Evolutionary conservation across 2,797 vertebrate genomes (phyloP), one percentile per base, ranked within the genome.

Genomic region (Menidia menidia): DNA sequence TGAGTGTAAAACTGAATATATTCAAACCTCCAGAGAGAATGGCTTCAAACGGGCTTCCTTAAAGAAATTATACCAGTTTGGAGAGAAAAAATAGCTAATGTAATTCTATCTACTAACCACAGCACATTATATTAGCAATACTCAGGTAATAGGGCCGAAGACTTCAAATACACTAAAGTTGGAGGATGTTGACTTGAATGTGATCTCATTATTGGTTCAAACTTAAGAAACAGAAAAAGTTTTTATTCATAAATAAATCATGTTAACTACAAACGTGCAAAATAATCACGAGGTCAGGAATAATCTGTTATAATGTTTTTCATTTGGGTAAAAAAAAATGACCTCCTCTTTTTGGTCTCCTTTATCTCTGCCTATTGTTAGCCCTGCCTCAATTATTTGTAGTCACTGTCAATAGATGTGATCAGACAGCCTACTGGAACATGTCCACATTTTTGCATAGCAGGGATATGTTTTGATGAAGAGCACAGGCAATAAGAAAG

Each of bases 31-130:
- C 31, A 19, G 55, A 30, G 30, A 7, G 10, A 39, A 39, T 39
- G 35, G 35, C 10, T 62, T 50, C 31, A 63, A 68, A 56, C 52
- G 53, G 48, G 2, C 25, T 42, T 32, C 12, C 11, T 19, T 61
- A n/a, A 63, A 73, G 33, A 61, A 74, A 68, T 39, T 59, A 67
- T 85, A 76, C 13, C 67, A 73, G 61, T 77, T 82, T 70, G 45
- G 77, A 71, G 15, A 77, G 72, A 77, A 41, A 35, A 77, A 74
- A 77, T 41, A 42, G 67, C 47, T 31, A 73, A 75, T 86, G 90
- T 82, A 81, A 82, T 90, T 71, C 57, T 44, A 10, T 51, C 25
- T 52, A 32, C 10, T 19, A 60, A 63, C 16, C 35, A 12, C 44
- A 64, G 10, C 42, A 35, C 13, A 48, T 4, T 47, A 47, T 47